Evolutionary conservation across 2,888 invertebrate genomes (phyloP), one percentile per base, ranked within the genome.

Genomic region (Caenorhabditis wallacei): DNA sequence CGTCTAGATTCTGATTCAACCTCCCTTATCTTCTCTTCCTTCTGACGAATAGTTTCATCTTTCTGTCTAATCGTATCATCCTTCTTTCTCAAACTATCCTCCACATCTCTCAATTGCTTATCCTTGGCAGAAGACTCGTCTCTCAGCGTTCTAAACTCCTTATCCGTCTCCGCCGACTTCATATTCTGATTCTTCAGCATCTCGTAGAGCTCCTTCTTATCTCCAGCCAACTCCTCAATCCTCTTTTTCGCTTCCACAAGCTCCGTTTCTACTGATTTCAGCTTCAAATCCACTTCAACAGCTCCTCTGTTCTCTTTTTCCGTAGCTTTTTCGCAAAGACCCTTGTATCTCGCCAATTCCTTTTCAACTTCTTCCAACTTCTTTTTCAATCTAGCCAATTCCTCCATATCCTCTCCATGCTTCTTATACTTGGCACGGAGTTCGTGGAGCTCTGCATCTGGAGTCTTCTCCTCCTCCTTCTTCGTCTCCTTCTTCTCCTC

Each of bases 21-120:
- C 43, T 82, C 84, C 18, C 78, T 81, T 18, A 85, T 70, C 57
- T 80, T 84, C 11, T 85, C 85, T 1, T 84, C 85, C 46, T 84
- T 85, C 68, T 81, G 30, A 3, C 30, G 30, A 30, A 30, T 30
- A 3, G 30, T 30, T 8, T 30, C 30, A 30, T 30, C 30, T 8
- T 30, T 30, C 30, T 30, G 30, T 8, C 30, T 30, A 8, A 30
- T 3, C 3, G 8, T 8, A 30, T 30, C 85, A 7, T 84, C 85
- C 53, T 84, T 85, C 68, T 81, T 76, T 11, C 75, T 46, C 37
- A 72, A 59, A 24, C 61, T 78, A 10, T 37, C 68, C 18, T 84
- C 75, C 10, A 56, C 30, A 13, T 76, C 82, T 13, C 22, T 35
- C n/a, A 87, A 30, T 46, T 84, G 51, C 59, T 56, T 70, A n/a